These are phyloP conservation scores for Melozone crissalis DNA, from an alignment of 2,113 vertebrate species.

Conservation along the genomic window DNA sequence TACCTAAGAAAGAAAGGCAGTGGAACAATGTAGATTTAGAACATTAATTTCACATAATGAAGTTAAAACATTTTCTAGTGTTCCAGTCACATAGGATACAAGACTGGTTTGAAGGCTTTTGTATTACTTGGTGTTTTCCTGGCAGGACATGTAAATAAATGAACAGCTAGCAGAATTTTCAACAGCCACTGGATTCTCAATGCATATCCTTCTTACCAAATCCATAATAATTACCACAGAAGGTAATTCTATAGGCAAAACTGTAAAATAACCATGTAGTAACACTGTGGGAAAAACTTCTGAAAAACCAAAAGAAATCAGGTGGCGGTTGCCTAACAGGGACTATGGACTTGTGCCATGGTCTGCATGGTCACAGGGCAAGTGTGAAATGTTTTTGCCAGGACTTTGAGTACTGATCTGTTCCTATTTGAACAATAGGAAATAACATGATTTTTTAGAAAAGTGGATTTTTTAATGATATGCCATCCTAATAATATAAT, in stretches of 20 bases:
- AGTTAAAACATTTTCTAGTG: not conserved
- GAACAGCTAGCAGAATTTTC: not conserved
- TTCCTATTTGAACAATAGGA: not conserved
- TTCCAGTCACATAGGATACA: not conserved
- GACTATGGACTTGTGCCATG: not conserved
- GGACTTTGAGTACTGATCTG: not conserved
- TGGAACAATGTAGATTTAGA: not conserved
- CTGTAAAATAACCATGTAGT: not conserved
- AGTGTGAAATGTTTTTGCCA: not conserved
- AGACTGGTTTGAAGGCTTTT: not conserved
- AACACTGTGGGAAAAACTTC: not conserved
- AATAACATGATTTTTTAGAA: not conserved
- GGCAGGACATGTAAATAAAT: not conserved
- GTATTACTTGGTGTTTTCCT: not conserved
- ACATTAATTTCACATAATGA: not conserved
- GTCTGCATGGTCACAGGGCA: not conserved
- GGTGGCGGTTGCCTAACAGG: not conserved
- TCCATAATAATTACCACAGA: not conserved
- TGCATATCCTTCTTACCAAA: not conserved
- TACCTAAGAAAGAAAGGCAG: not conserved
- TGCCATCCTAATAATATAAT: not conserved
- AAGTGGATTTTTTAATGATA: not conserved
- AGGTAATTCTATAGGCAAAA: not conserved
- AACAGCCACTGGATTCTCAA: not conserved
- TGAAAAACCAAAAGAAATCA: not conserved